A percentile compares a stretch with the other conserved stretches of the same genome.
Conservation (phyloP, 2,113 vertebrate genomes). For the Psilopsiagon aymara region DNA sequence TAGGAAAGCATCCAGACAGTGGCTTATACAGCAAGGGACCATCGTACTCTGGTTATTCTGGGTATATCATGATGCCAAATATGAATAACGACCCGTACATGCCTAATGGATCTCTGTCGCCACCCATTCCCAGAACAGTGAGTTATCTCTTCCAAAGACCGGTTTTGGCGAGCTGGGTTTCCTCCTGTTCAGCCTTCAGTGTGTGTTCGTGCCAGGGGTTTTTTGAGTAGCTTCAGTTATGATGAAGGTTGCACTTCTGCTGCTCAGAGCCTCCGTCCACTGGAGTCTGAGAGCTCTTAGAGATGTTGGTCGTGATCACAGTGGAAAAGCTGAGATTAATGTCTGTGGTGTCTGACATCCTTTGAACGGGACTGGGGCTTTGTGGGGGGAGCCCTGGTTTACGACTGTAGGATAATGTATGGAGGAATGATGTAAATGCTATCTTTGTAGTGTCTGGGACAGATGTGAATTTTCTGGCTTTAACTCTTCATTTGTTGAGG, state of each 20-base stretch:
- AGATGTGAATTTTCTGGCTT: conserved; percentile 31
- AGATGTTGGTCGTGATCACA: fast-evolving
- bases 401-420: not conserved
- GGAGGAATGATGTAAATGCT: not conserved
- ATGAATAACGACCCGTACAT: conserved; percentile 96
- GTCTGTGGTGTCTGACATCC: not conserved
- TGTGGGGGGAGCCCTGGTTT: not conserved
- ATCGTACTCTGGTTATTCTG: conserved; percentile 90
- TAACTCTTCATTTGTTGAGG: not conserved
- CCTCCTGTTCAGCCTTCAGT: not conserved
- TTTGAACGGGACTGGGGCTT: not conserved
- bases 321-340: not conserved
- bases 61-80: conserved; percentile 99
- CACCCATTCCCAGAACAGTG: conserved; percentile 96
- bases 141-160: conserved; percentile 75
- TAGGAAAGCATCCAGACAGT: conserved; percentile 91
- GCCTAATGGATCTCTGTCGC: conserved; percentile 96
- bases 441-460: conserved; percentile 5
- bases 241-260: not conserved
- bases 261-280: not conserved
- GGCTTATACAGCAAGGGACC: conserved; percentile 92
- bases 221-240: not conserved
- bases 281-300: not conserved
- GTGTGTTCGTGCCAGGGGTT: fast-evolving
- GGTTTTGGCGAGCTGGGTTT: conserved; percentile 18